phyloP scores from a whole-genome alignment of 2,888 invertebrate genomes.

The Drosophila barbarae region DNA sequence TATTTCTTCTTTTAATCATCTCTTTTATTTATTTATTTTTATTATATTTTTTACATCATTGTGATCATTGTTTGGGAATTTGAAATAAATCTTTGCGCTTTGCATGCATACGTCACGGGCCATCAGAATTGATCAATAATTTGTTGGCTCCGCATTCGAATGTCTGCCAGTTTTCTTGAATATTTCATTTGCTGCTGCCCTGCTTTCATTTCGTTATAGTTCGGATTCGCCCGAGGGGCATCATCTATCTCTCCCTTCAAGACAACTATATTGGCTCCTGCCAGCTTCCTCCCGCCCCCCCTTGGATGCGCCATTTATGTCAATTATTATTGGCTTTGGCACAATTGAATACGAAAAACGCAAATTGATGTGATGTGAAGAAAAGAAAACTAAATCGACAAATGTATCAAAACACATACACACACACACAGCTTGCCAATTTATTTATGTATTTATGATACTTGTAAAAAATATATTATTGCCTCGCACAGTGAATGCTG shows the following conservation, averaged over 20 bases:
- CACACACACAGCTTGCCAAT: conserved; percentile 21
- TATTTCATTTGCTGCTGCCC: conserved; percentile 49
- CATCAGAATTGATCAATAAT: conserved; percentile 45
- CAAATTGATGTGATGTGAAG: conserved; percentile 68
- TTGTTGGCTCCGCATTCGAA: conserved; percentile 21
- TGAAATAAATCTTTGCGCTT: conserved; percentile 12
- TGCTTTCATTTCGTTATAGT: conserved; percentile 38
- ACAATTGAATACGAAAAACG: conserved; percentile 66
- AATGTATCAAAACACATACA: conserved; percentile 6
- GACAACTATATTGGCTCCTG: neutral
- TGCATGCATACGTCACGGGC: conserved; percentile 33
- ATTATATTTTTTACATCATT: conserved; percentile 6
- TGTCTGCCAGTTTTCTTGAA: conserved; percentile 37
- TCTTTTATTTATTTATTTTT: conserved; percentile 2
- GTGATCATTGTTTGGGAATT: conserved; percentile 23
- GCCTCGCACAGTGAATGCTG: conserved; percentile 24
- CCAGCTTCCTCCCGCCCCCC: neutral
- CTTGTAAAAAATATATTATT: conserved; percentile 31
- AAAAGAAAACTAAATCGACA: conserved; percentile 59
- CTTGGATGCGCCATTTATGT: conserved; percentile 52
- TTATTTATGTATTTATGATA: conserved; percentile 39
- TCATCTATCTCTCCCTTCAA: conserved; percentile 14
- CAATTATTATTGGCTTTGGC: conserved; percentile 67
- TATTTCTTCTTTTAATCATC: no score
- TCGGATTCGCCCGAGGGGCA: conserved; percentile 17